Evolutionary conservation across 2,888 invertebrate genomes (phyloP).

Genomic region (Leptopilina syphax): DNA sequence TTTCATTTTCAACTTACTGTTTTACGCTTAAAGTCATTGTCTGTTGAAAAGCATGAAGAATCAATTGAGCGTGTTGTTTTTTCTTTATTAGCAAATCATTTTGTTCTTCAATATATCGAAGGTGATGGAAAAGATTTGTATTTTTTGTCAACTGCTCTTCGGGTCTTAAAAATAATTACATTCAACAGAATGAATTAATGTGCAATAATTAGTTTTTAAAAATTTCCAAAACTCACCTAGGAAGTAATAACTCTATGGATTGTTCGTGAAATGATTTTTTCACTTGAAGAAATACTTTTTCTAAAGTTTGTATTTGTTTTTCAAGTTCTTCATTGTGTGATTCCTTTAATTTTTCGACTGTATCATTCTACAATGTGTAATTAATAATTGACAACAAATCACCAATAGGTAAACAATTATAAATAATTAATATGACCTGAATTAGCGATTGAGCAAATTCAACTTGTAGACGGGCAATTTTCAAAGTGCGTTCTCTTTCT

Average conservation of each 20-base stretch:
- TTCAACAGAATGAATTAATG: too few relatives aligned
- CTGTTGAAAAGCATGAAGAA: constrained; percentile 79
- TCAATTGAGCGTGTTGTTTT: constrained; percentile 78
- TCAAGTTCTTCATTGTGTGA: constrained; percentile 65
- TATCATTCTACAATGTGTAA: constrained; percentile 56
- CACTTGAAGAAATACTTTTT: constrained; percentile 73
- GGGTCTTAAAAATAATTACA: constrained; percentile 70
- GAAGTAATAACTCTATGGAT: constrained; percentile 75
- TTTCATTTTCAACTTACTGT: constrained; percentile 59
- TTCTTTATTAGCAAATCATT: constrained; percentile 78
- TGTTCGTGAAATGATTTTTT: constrained; percentile 75
- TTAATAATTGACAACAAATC: not conserved
- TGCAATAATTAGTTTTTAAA: too few relatives aligned
- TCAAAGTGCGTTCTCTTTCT: constrained; percentile 80
- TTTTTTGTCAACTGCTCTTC: constrained; percentile 79
- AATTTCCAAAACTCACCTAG: constrained; percentile 70
- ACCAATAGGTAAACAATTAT: not conserved
- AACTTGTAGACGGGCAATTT: constrained; percentile 76
- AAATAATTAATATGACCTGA: constrained; percentile 72
- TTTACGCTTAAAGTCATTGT: constrained; percentile 66
- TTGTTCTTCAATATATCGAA: constrained; percentile 77
- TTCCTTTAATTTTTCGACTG: constrained; percentile 39
- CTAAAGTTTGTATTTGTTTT: constrained; percentile 72
- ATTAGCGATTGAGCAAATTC: constrained; percentile 76
- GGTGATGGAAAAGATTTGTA: constrained; percentile 77